Conservation (phyloP, 2,113 vertebrate species). For the Gnathonemus echidnorhynchus region DNA sequence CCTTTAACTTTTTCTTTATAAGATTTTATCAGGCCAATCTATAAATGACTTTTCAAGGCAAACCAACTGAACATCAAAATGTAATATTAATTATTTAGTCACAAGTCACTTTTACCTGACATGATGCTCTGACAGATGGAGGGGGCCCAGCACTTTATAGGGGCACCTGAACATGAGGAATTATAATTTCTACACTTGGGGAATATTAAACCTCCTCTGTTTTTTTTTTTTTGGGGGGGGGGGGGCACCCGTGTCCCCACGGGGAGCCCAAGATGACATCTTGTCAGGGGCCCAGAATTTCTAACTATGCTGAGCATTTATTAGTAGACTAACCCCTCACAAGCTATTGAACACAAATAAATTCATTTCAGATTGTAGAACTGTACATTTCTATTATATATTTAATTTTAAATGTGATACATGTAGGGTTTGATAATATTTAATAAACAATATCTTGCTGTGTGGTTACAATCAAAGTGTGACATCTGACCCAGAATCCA, state of each 20-base stretch:
- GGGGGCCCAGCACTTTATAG: background rate
- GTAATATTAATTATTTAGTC: background rate
- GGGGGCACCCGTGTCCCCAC: background rate
- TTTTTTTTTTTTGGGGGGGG: background rate
- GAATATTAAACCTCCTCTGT: background rate
- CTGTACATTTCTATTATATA: background rate
- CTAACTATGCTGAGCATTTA: too few relatives aligned
- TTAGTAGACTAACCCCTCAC: background rate
- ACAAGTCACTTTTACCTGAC: background rate
- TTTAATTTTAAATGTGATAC: background rate
- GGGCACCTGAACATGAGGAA: background rate
- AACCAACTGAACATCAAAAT: background rate
- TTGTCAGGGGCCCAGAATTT: too few relatives aligned
- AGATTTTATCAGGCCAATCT: background rate
- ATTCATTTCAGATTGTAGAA: background rate
- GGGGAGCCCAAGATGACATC: too few relatives aligned
- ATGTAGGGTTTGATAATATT: background rate
- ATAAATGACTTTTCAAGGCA: background rate
- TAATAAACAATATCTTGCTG: background rate
- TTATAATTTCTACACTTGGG: background rate
- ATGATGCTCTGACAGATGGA: background rate
- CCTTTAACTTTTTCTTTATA: background rate
- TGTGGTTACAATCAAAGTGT: background rate
- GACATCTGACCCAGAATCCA: background rate
- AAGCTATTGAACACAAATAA: background rate